These are phyloP conservation scores for Donacobius atricapilla DNA, from an alignment of 2,113 vertebrate species.

Conservation along the genomic window DNA sequence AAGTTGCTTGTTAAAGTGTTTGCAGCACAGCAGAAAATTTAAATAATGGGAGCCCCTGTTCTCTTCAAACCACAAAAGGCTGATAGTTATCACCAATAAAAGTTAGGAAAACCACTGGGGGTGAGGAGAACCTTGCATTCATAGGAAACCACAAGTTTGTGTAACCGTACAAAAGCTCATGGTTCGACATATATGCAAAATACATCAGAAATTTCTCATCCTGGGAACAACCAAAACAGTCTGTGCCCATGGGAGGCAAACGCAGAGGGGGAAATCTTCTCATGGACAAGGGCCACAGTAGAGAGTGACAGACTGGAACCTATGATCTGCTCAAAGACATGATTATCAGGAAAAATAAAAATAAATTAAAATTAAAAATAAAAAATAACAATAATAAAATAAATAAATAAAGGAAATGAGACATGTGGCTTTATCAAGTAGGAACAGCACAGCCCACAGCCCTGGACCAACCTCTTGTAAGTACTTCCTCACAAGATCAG, in stretches of 20 bases:
- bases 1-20: not conserved
- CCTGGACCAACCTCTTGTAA: not conserved
- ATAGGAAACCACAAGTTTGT: not conserved
- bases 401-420: accelerated
- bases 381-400: too few species aligned
- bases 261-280: accelerated
- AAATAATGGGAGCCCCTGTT: not conserved
- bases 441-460: not conserved
- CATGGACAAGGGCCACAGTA: not conserved
- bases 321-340: too few species aligned
- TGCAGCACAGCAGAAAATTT: not conserved
- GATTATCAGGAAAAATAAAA: not conserved
- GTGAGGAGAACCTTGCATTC: not conserved
- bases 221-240: not conserved
- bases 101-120: not conserved
- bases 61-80: not conserved
- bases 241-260: not conserved
- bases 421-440: not conserved
- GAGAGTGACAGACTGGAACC: not conserved
- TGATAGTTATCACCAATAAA: not conserved
- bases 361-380: too few species aligned
- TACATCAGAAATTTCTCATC: not conserved
- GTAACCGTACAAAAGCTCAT: not conserved
- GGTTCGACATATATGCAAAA: constrained; percentile 25
- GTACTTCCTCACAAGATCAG: not conserved